phyloP scores from a whole-genome alignment of 2,797 vertebrate genomes.

The Melanotaenia pygmaea region DNA sequence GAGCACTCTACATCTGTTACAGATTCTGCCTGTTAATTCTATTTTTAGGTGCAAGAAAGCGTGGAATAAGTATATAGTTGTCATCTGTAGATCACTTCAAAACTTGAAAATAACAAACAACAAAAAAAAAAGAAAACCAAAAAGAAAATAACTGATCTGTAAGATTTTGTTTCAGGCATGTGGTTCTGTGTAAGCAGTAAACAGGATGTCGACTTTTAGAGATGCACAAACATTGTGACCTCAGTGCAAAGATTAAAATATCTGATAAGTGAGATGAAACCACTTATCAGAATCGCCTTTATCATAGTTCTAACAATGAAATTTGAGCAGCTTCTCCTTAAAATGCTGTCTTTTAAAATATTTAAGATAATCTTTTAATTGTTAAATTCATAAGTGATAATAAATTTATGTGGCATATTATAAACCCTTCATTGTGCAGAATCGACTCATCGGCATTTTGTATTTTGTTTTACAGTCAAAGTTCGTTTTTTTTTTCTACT shows the following conservation, averaged over 20 bases:
- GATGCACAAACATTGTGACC: constrained; percentile 11
- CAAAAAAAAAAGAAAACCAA: neutral
- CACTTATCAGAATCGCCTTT: neutral
- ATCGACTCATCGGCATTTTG: constrained; percentile 34
- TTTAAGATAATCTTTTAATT: neutral
- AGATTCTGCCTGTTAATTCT: constrained; percentile 19
- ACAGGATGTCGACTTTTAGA: constrained; percentile 20
- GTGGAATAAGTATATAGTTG: neutral
- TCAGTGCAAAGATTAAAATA: neutral
- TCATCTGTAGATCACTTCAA: neutral
- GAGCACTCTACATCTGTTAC: constrained; percentile 31
- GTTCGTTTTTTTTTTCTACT: constrained; percentile 12
- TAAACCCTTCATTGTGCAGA: neutral
- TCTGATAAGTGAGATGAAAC: constrained; percentile 9
- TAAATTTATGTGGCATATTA: constrained; percentile 5
- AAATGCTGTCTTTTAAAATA: too few species aligned
- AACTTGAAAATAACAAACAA: neutral
- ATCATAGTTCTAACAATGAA: too few species aligned
- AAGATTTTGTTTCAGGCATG: constrained; percentile 10
- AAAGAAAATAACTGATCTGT: neutral
- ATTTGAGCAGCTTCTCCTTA: too few species aligned
- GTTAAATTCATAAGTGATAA: constrained; percentile 5
- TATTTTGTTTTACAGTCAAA: constrained; percentile 21
- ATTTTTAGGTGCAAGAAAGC: constrained; percentile 6
- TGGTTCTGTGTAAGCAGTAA: neutral